Percentiles rank a stretch among this genome's conserved stretches.
Evolutionary conservation across 2,797 vertebrate genomes (phyloP).

Genomic region (Pangasius djambal): DNA sequence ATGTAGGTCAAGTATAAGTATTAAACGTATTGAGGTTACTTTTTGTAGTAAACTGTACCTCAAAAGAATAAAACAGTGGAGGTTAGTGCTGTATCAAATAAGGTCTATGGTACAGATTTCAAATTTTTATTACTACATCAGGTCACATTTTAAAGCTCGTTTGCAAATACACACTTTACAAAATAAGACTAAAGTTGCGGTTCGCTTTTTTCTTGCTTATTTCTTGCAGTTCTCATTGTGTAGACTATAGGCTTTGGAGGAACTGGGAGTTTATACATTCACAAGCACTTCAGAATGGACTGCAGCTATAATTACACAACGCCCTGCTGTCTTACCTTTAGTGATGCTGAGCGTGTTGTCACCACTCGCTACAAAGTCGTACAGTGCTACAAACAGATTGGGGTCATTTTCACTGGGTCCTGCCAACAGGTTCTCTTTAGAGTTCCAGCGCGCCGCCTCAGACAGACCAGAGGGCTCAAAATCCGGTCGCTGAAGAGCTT

Average conservation of each 20-base stretch:
- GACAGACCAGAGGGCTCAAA: conserved; percentile 91
- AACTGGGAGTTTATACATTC: background rate
- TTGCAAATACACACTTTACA: background rate
- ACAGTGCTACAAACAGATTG: conserved; percentile 96
- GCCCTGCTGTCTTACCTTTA: conserved; percentile 82
- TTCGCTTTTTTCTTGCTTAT: background rate
- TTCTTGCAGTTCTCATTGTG: background rate
- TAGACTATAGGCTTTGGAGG: background rate
- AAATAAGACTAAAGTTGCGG: background rate
- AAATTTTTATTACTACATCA: background rate
- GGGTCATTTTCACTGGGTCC: conserved; percentile 97
- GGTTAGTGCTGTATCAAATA: background rate
- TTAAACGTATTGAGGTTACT: background rate
- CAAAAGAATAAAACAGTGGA: background rate
- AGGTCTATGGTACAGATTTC: background rate
- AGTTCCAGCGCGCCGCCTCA: conserved; percentile 97
- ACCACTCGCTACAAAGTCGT: conserved; percentile 96
- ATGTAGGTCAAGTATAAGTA: background rate
- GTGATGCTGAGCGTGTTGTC: conserved; percentile 99
- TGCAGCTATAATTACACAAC: background rate
- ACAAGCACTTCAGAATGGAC: background rate
- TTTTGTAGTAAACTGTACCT: background rate
- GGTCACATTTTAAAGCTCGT: background rate
- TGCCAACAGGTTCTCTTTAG: conserved; percentile 95
- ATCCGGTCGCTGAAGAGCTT: conserved; percentile 97